These are phyloP conservation scores for Larimichthys crocea DNA, from an alignment of 2,113 vertebrate species.

Conservation along the genomic window DNA sequence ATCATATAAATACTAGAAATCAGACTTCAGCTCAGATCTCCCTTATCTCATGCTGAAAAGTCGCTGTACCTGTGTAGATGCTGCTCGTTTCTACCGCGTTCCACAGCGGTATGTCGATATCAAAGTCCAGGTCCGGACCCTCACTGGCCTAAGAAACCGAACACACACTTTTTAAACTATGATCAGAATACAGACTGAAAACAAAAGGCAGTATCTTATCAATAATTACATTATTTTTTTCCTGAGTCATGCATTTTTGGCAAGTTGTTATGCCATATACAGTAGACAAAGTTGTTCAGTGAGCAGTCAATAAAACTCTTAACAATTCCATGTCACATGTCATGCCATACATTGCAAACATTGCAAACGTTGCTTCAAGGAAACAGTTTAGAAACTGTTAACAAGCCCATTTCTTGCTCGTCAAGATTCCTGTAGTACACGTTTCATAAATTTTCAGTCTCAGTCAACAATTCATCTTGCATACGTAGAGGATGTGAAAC, in stretches of 20 bases:
- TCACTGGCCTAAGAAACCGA: slow-evolving; percentile 82
- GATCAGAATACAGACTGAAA: not conserved
- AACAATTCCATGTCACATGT: not conserved
- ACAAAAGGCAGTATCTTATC: not conserved
- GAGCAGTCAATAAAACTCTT: slow-evolving; percentile 7
- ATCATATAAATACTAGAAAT: not conserved
- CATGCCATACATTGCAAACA: not conserved
- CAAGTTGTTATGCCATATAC: not conserved
- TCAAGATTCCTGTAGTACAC: not conserved
- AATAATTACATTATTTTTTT: not conserved
- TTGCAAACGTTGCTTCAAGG: not conserved
- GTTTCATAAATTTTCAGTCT: not conserved
- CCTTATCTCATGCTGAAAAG: not conserved
- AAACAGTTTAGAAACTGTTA: not conserved
- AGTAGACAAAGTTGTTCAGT: not conserved
- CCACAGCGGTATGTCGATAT: slow-evolving; percentile 90
- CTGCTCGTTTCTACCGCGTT: slow-evolving; percentile 79
- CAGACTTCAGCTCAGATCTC: not conserved
- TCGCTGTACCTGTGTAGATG: slow-evolving; percentile 83
- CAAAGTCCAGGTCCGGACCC: slow-evolving; percentile 88
- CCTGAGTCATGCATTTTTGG: not conserved
- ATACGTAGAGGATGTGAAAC: slow-evolving; percentile 59
- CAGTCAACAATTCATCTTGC: not conserved
- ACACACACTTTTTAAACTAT: not conserved
- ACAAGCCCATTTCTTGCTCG: not conserved